phyloP scores from a whole-genome alignment of 2,888 invertebrate genomes.

The Cephus sareptanus region DNA sequence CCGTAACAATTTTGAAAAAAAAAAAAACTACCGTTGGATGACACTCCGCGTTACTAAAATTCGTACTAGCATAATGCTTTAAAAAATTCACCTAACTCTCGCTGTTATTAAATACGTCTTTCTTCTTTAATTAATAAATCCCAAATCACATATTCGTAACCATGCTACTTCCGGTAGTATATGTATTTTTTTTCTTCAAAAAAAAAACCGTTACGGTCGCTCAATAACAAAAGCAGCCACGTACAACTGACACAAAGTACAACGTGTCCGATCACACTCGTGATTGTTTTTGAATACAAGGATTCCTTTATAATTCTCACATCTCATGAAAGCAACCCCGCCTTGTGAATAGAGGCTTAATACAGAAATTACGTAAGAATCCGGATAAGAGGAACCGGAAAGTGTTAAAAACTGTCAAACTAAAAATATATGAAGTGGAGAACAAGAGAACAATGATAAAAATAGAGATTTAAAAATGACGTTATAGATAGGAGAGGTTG shows the following conservation, averaged over 20 bases:
- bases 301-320: background rate
- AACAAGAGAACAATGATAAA: background rate
- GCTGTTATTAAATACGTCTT: background rate
- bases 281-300: constrained; percentile 5
- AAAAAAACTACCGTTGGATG: constrained; percentile 31
- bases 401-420: background rate
- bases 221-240: constrained; percentile 32
- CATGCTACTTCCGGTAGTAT: too few species aligned
- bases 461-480: background rate
- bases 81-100: background rate
- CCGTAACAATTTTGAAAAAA: constrained; percentile 31
- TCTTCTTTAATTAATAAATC: background rate
- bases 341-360: background rate
- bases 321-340: background rate
- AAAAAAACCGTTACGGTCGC: constrained; percentile 25
- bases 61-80: constrained; percentile 14
- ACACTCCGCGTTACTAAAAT: background rate
- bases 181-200: constrained; percentile 20
- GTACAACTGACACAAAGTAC: constrained; percentile 16
- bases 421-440: background rate
- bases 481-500: background rate
- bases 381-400: background rate
- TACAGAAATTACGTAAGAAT: background rate
- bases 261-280: constrained; percentile 34
- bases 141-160: background rate